phyloP scores from a whole-genome alignment of 2,797 vertebrate genomes.

The Heterohyrax brucei region DNA sequence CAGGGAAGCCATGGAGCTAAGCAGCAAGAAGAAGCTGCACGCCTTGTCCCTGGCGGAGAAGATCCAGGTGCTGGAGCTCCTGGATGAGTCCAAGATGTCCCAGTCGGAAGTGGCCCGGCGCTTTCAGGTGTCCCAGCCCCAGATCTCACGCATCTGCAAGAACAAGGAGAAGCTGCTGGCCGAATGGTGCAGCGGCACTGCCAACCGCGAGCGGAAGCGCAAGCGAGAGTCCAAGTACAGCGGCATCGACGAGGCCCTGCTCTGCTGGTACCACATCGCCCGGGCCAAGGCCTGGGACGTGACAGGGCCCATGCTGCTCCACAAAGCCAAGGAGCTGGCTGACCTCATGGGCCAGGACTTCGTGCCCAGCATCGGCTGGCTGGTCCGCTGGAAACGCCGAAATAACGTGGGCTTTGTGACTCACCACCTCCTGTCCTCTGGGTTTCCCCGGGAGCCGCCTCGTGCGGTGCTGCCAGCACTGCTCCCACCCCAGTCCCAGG shows the following conservation, averaged over 20 bases:
- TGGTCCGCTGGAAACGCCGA: conserved; percentile 87
- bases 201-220: conserved; percentile 86
- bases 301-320: conserved; percentile 86
- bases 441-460: not conserved
- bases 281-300: conserved; percentile 84
- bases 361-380: conserved; percentile 87
- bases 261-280: conserved; percentile 87
- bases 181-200: conserved; percentile 86
- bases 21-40: conserved; percentile 86
- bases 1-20: conserved; percentile 81
- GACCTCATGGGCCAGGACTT: conserved; percentile 87
- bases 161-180: conserved; percentile 87
- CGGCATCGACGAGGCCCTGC: conserved; percentile 83
- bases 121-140: conserved; percentile 87
- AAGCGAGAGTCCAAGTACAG: conserved; percentile 87
- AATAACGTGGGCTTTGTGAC: conserved; percentile 84
- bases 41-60: conserved; percentile 86
- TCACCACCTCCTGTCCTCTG: conserved; percentile 28
- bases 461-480: not conserved
- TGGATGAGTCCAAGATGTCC: conserved; percentile 87
- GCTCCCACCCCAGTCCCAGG: conserved; percentile 12
- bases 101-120: conserved; percentile 88
- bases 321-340: conserved; percentile 87
- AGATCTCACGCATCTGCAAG: conserved; percentile 88
- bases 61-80: conserved; percentile 86